Conservation (phyloP, 2,888 invertebrate genomes). For the Drosophila cognata region DNA sequence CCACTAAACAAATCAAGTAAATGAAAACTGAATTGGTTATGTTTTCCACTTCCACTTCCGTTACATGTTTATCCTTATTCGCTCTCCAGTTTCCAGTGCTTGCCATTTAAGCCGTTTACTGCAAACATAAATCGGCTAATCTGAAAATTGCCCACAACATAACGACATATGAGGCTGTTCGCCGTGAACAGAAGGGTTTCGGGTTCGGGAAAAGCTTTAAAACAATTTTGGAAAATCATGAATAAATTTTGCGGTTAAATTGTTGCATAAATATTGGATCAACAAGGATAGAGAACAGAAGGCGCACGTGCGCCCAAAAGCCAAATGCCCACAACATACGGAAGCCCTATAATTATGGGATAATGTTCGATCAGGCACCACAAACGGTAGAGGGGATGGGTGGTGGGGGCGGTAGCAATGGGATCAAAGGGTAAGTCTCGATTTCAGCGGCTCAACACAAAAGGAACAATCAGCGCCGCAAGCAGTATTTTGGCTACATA, state of each 20-base stretch:
- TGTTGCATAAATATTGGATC: conserved; percentile 80
- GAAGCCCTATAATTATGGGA: conserved; percentile 83
- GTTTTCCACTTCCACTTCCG: neutral
- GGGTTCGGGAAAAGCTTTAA: conserved; percentile 62
- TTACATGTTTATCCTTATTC: neutral
- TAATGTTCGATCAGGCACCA: conserved; percentile 77
- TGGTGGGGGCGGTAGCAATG: neutral
- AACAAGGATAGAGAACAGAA: conserved; percentile 40
- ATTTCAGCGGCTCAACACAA: conserved; percentile 72
- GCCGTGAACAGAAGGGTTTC: conserved; percentile 27
- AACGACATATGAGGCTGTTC: conserved; percentile 36
- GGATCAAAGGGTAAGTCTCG: conserved; percentile 81
- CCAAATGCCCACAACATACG: conserved; percentile 63
- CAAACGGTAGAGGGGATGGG: neutral
- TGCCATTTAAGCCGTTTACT: conserved; percentile 22
- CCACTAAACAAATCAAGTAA: neutral
- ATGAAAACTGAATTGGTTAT: too few species aligned
- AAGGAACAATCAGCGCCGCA: conserved; percentile 81
- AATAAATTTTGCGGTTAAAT: conserved; percentile 83
- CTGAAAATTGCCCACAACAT: conserved; percentile 71
- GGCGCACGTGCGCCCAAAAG: conserved; percentile 64
- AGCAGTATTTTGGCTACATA: conserved; percentile 56
- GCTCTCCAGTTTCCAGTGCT: neutral
- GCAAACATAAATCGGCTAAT: conserved; percentile 72
- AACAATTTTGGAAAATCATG: conserved; percentile 77